A percentile compares a stretch with the other conserved stretches of the same genome.
Conservation (phyloP, 2,888 invertebrate species). For the Hypomecis punctinalis region DNA sequence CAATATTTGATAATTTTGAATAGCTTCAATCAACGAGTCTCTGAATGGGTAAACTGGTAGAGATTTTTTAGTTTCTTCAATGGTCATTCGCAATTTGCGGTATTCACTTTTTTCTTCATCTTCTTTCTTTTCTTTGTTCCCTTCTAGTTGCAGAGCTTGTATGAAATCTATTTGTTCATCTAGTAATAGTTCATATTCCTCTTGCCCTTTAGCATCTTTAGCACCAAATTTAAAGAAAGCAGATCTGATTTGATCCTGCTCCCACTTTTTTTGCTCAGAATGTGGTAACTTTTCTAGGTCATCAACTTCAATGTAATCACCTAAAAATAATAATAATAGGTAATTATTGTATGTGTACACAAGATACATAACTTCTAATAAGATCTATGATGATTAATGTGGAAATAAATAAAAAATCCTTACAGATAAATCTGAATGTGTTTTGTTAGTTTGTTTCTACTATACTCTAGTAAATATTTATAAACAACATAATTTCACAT, state of each 20-base stretch:
- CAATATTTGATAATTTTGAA: slow-evolving; percentile 94
- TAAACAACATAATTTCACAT: too few species aligned
- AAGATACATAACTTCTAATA: too few species aligned
- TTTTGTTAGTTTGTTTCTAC: too few species aligned
- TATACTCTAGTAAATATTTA: too few species aligned
- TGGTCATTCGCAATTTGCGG: slow-evolving; percentile 89
- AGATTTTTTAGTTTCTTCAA: slow-evolving; percentile 96
- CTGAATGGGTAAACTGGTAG: slow-evolving; percentile 97
- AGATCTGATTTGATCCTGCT: slow-evolving; percentile 97
- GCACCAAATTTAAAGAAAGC: slow-evolving; percentile 97
- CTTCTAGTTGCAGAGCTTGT: slow-evolving; percentile 93
- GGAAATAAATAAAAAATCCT: too few species aligned
- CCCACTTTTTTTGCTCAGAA: slow-evolving; percentile 97
- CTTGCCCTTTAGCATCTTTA: slow-evolving; percentile 89
- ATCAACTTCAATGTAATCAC: slow-evolving; percentile 93
- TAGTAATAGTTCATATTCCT: slow-evolving; percentile 96
- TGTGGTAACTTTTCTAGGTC: slow-evolving; percentile 93
- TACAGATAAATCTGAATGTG: too few species aligned
- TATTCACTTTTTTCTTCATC: slow-evolving; percentile 87
- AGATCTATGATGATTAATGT: too few species aligned
- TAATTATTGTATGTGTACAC: too few species aligned
- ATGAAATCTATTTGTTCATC: slow-evolving; percentile 99
- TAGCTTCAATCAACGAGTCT: slow-evolving; percentile 94
- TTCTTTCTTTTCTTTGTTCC: slow-evolving; percentile 85
- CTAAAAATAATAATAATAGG: slow-evolving; percentile 57